Base-by-base conservation (phyloP, 2,113 vertebrate species). In the Carassius auratus region DNA sequence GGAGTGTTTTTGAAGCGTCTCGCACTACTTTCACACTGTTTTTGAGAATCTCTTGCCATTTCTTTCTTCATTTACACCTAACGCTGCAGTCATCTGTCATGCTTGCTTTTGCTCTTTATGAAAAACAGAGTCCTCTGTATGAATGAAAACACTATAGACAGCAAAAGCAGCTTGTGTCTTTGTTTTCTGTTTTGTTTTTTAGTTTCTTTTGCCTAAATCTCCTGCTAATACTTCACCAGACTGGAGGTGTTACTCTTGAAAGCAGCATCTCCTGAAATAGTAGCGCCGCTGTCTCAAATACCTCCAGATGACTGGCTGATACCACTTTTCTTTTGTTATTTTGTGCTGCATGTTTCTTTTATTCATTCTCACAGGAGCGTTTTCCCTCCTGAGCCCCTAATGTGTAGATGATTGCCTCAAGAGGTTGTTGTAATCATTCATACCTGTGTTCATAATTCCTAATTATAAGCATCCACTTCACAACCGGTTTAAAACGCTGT, bases 21-120 rank as follows among this genome's bases (percentile, higher is more conserved):
- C n/a, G 9, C 23, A 30, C 78, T 30, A 50, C 21, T 66, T 81
- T 81, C 61, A 48, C 78, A 66, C 23, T 3, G 66, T 81, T 57
- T 80, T n/a, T 45, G 14, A 7, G 10, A 64, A 26, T 64, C 76
- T 79, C 76, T 59, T n/a, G 30, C 33, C 6, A 36, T 42, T 61
- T 81, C 78, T 81, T 50, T 66, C 61, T 81, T 81, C 78, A 81
- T 81, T 81, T 81, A 81, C 78, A 81, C 78, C 61, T 66, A 23
- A 64, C 9, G 42, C 23, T 26, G 23, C 61, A 81, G 14, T 64
- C 59, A 66, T 61, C 78, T 81, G 78, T 81, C 38, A 81, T 15
- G 61, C 59, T 30, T 26, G 15, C 36, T 42, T 66, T 76, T 76
- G 73, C 50, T 76, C n/a, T 66, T 50, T 6, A 21, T 66, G n/a